Conservation (phyloP, 2,888 invertebrate genomes). For the Petrolisthes manimaculis region DNA sequence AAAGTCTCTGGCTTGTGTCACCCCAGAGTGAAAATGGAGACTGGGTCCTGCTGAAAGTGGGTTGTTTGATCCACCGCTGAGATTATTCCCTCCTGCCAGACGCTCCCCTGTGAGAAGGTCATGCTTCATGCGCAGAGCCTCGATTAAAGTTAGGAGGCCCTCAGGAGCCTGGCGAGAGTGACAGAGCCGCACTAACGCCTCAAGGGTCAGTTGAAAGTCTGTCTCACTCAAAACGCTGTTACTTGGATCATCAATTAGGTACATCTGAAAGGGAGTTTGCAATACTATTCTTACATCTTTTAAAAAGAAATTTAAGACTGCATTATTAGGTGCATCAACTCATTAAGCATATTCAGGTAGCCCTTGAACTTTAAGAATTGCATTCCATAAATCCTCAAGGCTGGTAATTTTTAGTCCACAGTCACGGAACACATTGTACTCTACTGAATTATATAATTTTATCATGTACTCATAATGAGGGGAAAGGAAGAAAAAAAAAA, state of each 20-base stretch:
- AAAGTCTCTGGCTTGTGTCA: slow-evolving; percentile 86
- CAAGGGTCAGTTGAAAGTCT: slow-evolving; percentile 89
- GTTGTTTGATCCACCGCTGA: slow-evolving; percentile 18
- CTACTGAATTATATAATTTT: too few species aligned
- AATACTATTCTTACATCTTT: too few species aligned
- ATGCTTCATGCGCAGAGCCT: slow-evolving; percentile 82
- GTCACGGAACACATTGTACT: too few species aligned
- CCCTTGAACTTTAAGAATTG: too few species aligned
- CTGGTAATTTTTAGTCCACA: too few species aligned
- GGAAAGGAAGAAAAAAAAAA: too few species aligned
- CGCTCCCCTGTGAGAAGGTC: slow-evolving; percentile 71
- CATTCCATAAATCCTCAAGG: too few species aligned
- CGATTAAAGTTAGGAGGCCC: slow-evolving; percentile 81
- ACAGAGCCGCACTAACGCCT: slow-evolving; percentile 76
- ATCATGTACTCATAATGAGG: too few species aligned
- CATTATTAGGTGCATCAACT: too few species aligned
- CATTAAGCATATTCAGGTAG: too few species aligned
- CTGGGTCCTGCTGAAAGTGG: slow-evolving; percentile 75
- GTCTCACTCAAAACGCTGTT: slow-evolving; percentile 83
- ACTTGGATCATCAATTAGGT: slow-evolving; percentile 84
- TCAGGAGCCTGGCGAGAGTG: slow-evolving; percentile 66
- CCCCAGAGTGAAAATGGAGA: slow-evolving; percentile 92
- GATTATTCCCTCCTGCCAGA: slow-evolving; percentile 39
- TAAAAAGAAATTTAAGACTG: too few species aligned
- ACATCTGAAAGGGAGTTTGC: slow-evolving; percentile 71